Evolutionary conservation across 2,888 invertebrate genomes (phyloP), one percentile per base, ranked within the genome.

Genomic region (Lymantria monacha): DNA sequence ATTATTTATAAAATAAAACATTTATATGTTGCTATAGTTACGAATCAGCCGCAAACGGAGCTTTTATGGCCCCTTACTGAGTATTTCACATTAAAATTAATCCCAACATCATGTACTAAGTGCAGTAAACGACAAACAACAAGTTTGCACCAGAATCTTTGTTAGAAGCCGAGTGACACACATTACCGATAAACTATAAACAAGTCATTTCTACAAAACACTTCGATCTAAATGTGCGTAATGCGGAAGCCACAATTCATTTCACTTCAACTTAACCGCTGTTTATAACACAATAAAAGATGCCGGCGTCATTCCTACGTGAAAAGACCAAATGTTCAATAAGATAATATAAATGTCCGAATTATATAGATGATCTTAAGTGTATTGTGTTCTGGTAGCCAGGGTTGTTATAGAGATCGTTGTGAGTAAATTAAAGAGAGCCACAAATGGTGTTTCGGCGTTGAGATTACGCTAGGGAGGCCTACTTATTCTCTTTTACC

Each of bases 171-270:
- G 13, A 44, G 33, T 55, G 45, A 43, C 48, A 48, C 45, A 51
- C 49, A 43, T 42, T 42, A 51, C 36, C 40, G 15, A 43, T 33
- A 30, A 43, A 49, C n/a, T 44, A 49, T 46, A 49, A 46, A 53
- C 41, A 41, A 36, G 46, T 46, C 44, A 46, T 7, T 46, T 49
- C 48, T 59, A 53, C 46, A 59, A 45, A 63, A 51, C 54, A 45
- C 42, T 45, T 60, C 44, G 49, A 58, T 48, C 48, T 46, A 11
- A 54, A 51, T 49, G 38, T 45, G 36, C 48, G 52, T 53, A 61
- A 53, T 51, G 41, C 63, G 67, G 67, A 67, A 67, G 59, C 46
- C 61, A 63, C 66, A 67, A 68, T 46, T 67, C 67, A 66, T 52
- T 65, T 56, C 61, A 53, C 53, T 54, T 59, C 55, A 51, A 67